Evolutionary conservation across 1,140 invertebrate species (phyloP).

Genomic region (Diabrotica virgifera): DNA sequence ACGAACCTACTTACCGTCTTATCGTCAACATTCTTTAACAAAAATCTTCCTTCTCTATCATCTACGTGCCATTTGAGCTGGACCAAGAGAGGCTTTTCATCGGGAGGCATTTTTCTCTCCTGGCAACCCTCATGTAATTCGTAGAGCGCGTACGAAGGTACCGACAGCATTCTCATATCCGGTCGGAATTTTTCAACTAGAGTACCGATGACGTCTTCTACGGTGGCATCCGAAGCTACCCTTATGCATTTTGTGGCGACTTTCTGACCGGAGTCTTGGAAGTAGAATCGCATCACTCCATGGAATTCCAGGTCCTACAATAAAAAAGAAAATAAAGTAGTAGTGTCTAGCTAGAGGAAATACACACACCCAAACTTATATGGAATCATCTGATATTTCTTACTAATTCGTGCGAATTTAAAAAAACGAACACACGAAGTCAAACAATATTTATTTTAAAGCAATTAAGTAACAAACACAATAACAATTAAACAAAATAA

Average conservation of each 20-base stretch:
- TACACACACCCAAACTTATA: too few relatives aligned
- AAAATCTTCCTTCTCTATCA: conserved; percentile 94
- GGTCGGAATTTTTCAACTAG: conserved; percentile 99
- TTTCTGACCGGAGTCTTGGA: conserved; percentile 95
- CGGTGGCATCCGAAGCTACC: conserved; percentile 92
- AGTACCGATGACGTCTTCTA: conserved; percentile 90
- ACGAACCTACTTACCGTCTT: conserved; percentile 57
- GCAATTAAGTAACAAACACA: too few relatives aligned
- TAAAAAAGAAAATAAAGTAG: conserved; percentile 28
- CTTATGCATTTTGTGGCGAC: conserved; percentile 99
- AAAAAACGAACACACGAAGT: too few relatives aligned
- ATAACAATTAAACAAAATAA: too few relatives aligned
- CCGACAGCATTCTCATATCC: conserved; percentile 97
- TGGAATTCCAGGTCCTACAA: conserved; percentile 95
- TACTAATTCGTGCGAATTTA: too few relatives aligned
- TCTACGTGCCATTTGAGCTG: conserved; percentile 99
- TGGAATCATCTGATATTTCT: too few relatives aligned
- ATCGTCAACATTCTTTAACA: conserved; percentile 85
- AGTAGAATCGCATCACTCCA: conserved; percentile 98
- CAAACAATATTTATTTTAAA: too few relatives aligned
- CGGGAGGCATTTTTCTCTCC: conserved; percentile 81
- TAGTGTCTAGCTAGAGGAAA: too few relatives aligned
- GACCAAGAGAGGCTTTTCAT: conserved; percentile 95
- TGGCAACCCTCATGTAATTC: conserved; percentile 97
- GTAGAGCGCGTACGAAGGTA: conserved; percentile 93